Evolutionary conservation across 2,888 invertebrate genomes (phyloP).

Genomic region (Erebia epiphron): DNA sequence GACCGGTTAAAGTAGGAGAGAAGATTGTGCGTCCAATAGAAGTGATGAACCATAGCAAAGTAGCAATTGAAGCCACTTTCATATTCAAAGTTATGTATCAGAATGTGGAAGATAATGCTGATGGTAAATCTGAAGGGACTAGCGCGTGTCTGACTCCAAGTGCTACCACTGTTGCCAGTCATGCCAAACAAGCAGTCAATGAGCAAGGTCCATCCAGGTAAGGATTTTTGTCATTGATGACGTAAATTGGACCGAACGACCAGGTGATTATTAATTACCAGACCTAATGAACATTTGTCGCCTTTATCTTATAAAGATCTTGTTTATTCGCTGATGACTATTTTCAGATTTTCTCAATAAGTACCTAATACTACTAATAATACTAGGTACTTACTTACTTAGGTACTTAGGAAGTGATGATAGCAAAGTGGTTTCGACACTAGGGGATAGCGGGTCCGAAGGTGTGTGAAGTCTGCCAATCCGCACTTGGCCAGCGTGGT

Average conservation of each 20-base stretch:
- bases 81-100: constrained; percentile 78
- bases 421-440: too few species aligned
- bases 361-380: too few species aligned
- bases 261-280: neutral
- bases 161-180: constrained; percentile 24
- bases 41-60: constrained; percentile 83
- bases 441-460: too few species aligned
- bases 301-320: too few species aligned
- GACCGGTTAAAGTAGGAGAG: constrained; percentile 77
- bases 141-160: constrained; percentile 66
- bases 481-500: too few species aligned
- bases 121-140: constrained; percentile 58
- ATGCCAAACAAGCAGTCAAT: neutral
- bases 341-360: too few species aligned
- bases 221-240: neutral
- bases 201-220: constrained; percentile 60
- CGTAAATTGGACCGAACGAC: neutral
- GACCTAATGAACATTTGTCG: neutral
- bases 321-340: too few species aligned
- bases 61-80: constrained; percentile 78
- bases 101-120: constrained; percentile 54
- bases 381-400: too few species aligned
- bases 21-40: constrained; percentile 76
- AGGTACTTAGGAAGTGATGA: too few species aligned
- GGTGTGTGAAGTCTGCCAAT: too few species aligned